These are phyloP conservation scores for Anoura caudifer DNA, from an alignment of 2,113 vertebrate species.

Conservation along the genomic window DNA sequence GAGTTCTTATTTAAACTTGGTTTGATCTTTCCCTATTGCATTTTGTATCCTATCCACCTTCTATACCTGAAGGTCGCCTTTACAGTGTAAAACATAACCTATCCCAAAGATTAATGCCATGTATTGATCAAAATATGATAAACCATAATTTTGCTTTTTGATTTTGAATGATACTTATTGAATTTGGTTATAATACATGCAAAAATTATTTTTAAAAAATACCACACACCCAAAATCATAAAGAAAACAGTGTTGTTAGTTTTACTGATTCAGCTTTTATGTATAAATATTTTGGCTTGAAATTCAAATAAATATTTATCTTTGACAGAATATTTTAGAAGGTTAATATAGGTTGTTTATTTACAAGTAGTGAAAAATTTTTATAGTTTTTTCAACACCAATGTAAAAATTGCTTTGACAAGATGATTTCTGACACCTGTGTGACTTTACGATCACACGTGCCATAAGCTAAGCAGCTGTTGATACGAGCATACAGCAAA, in stretches of 20 bases:
- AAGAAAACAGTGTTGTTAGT: background rate
- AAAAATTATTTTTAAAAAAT: background rate
- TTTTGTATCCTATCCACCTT: background rate
- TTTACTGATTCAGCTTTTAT: background rate
- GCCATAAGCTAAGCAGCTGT: slow-evolving; percentile 51
- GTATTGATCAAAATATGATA: background rate
- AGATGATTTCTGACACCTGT: background rate
- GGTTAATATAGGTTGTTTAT: background rate
- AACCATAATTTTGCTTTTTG: background rate
- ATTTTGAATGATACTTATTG: background rate
- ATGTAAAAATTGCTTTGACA: slow-evolving; percentile 20
- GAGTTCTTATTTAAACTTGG: background rate
- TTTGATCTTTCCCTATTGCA: background rate
- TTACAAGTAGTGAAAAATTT: background rate
- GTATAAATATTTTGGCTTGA: background rate
- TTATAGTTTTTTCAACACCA: slow-evolving; percentile 53
- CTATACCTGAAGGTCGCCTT: background rate
- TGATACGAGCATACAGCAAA: slow-evolving; percentile 33
- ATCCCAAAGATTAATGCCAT: background rate
- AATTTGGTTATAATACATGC: background rate
- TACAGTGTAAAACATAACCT: background rate
- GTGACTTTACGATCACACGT: background rate
- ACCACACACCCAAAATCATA: background rate
- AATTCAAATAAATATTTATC: slow-evolving; percentile 20
- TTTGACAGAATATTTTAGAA: slow-evolving; percentile 2